Conservation (phyloP, 1,140 invertebrate species). For the Ceratitis capitata region DNA sequence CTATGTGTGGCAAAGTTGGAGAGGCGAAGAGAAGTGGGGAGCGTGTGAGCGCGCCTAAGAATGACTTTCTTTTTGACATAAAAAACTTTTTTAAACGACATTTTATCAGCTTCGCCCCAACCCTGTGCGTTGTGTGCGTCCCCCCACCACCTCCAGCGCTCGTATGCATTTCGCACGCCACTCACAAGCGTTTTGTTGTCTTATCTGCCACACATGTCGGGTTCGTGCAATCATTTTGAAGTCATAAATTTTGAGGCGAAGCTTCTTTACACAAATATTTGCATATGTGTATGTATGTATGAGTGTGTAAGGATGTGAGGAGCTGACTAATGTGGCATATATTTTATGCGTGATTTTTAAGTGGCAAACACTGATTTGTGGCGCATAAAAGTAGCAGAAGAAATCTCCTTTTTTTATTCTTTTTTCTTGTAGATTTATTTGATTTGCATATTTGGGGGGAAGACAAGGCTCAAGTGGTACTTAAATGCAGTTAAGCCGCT, state of each 20-base stretch:
- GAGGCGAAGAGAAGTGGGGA: neutral
- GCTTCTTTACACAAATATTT: neutral
- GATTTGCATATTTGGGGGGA: neutral
- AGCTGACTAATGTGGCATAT: conserved; percentile 22
- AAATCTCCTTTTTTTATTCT: neutral
- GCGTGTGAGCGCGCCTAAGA: neutral
- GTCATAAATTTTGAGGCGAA: conserved; percentile 29
- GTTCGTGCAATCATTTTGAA: no score
- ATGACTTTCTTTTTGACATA: neutral
- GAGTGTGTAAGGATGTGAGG: neutral
- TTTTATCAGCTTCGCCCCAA: conserved; percentile 22
- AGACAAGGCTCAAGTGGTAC: neutral
- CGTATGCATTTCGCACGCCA: neutral
- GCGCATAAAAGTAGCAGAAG: neutral
- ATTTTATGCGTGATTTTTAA: conserved; percentile 15
- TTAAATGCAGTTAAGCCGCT: no score
- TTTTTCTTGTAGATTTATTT: neutral
- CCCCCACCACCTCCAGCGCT: neutral
- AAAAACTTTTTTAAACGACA: conserved; percentile 24
- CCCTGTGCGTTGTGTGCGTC: neutral
- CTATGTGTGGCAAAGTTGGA: no score
- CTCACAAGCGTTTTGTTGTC: neutral
- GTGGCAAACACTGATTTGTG: conserved; percentile 29
- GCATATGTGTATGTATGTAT: neutral
- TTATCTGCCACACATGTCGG: conserved; percentile 27